Conservation (phyloP, 2,113 vertebrate species). For the Stegostoma tigrinum region DNA sequence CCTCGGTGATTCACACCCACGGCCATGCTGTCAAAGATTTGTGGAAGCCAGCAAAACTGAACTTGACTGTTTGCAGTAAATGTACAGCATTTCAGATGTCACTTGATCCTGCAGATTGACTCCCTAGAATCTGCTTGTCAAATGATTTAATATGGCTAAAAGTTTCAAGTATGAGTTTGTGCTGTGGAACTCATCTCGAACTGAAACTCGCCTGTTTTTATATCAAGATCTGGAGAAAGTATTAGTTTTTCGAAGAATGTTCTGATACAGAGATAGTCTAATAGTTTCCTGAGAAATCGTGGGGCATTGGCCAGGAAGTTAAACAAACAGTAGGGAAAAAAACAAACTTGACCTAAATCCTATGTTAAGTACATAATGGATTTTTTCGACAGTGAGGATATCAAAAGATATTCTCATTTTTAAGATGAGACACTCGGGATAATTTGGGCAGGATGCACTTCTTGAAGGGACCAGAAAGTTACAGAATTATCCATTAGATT, state of each 20-base stretch:
- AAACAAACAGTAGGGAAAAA: conserved; percentile 14
- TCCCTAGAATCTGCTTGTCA: neutral
- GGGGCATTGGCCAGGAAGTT: neutral
- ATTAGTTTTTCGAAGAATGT: conserved; percentile 3
- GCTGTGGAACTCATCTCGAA: neutral
- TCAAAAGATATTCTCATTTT: neutral
- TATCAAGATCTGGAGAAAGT: neutral
- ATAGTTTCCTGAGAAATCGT: neutral
- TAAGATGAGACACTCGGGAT: neutral
- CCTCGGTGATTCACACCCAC: neutral
- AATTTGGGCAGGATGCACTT: neutral
- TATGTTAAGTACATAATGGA: neutral
- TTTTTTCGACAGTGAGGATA: neutral
- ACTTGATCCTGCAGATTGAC: neutral
- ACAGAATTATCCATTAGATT: neutral
- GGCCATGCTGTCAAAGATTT: neutral
- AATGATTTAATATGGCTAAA: neutral
- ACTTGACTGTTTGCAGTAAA: neutral
- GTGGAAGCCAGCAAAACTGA: neutral
- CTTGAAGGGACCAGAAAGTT: neutral
- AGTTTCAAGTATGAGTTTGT: neutral
- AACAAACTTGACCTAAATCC: neutral
- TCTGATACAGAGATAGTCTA: conserved; percentile 1
- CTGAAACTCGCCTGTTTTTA: neutral
- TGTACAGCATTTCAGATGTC: neutral